Base-by-base conservation (phyloP, 2,888 invertebrate genomes). In the Erpobdella octoculata region DNA sequence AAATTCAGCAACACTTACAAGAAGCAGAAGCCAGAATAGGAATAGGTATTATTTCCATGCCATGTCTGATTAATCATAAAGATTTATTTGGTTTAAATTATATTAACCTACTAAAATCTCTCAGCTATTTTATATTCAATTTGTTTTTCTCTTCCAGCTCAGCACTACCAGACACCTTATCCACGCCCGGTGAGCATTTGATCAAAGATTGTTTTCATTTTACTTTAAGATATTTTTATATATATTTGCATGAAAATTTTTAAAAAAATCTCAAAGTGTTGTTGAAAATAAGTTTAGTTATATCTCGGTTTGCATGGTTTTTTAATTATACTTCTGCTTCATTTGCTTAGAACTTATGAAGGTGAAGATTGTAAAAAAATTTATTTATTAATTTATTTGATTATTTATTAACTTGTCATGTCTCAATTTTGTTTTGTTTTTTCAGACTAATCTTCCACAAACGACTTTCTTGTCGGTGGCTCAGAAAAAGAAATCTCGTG, bases 21-120 rank as follows among this genome's bases (percentile, higher is more conserved):
- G 69, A 69, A 33, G 69, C 69, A 36, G 69, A 69, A 35, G 69
- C 69, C 4, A 69, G 69, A 25, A 69, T 69, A 58, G 69, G 46
- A 21, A 31, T 69, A 0, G 69, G 69, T 69, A 12, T 15, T 36
- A 37, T 18, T 4, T 21, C 38, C 1, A n/a, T 37, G n/a, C n/a
- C 33, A 65, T 65, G 3, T 15, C 2, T 36, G 18, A n/a, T 36
- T 65, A 61, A 61, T 18, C 21, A 9, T 58, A 18, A 6, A 31
- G 21, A 5, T 62, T 1, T 62, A 62, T 33, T 28, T 62, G 12
- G 8, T 31, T 41, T 41, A 41, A n/a, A 15, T 41, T 58, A 21
- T 58, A 21, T 15, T 59, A 5, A n/a, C 3, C 18, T 46, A 46
- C 21, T 46, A 5, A 21, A 2, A 46, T 21, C 5, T n/a, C 5